A percentile compares a stretch with the other conserved stretches of the same genome.
phyloP scores from a whole-genome alignment of 37 sponge, comb jelly and placozoan genomes.

The Chondrilla cf. caribensis region DNA sequence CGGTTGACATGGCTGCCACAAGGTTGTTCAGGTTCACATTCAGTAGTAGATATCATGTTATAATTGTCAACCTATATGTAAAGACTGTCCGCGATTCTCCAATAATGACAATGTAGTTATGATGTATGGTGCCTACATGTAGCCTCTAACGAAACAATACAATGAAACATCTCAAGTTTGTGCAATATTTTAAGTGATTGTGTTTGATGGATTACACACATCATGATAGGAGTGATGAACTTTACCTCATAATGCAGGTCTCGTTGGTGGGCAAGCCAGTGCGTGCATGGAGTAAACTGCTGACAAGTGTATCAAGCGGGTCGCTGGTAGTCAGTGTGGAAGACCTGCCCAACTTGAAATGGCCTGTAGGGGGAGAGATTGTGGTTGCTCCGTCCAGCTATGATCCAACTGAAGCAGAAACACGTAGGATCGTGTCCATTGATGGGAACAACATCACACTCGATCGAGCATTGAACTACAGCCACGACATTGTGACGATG shows the following conservation, averaged over 20 bases:
- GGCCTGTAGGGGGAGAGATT: conserved; percentile 68
- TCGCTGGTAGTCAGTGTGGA: conserved; percentile 8
- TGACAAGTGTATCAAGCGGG: conserved; percentile 34
- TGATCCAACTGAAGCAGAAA: conserved; percentile 61
- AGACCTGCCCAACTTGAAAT: conserved; percentile 32
- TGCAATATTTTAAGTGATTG: too few species aligned
- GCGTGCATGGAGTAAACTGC: conserved; percentile 53
- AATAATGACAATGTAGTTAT: too few species aligned
- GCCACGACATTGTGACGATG: conserved; percentile 41
- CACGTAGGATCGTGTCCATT: conserved; percentile 38
- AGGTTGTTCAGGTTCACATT: too few species aligned
- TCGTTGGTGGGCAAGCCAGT: conserved; percentile 50
- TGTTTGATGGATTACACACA: too few species aligned
- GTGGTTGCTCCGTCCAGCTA: conserved; percentile 79
- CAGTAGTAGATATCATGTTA: too few species aligned
- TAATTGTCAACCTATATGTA: too few species aligned
- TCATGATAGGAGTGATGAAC: too few species aligned
- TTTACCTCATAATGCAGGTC: conserved; percentile 35
- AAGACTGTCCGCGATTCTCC: too few species aligned
- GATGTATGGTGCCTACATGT: too few species aligned
- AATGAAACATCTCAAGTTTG: too few species aligned
- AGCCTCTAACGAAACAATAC: too few species aligned
- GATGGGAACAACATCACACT: conserved; percentile 36
- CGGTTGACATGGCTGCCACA: too few species aligned
- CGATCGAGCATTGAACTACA: conserved; percentile 40